These are phyloP conservation scores for Limonius californicus DNA, from an alignment of 1,140 invertebrate genomes.

Conservation along the genomic window DNA sequence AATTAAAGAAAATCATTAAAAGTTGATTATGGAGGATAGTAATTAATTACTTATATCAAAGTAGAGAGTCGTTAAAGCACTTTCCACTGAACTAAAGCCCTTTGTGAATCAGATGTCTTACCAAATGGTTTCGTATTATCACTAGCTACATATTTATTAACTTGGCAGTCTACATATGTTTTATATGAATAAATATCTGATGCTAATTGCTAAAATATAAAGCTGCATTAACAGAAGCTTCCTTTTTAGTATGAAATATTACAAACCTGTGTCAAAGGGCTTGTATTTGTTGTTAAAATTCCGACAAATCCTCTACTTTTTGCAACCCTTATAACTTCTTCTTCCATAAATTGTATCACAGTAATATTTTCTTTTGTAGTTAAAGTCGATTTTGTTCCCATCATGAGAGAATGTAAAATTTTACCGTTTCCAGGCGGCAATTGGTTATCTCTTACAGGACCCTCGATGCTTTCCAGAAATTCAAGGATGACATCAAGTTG, in stretches of 20 bases:
- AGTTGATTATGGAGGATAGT: too few relatives aligned
- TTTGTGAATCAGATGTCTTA: constrained; percentile 67
- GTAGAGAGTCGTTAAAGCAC: too few relatives aligned
- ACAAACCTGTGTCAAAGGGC: constrained; percentile 74
- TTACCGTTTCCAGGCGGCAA: constrained; percentile 64
- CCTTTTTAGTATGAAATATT: too few relatives aligned
- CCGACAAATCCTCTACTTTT: constrained; percentile 62
- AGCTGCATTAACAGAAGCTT: constrained; percentile 15
- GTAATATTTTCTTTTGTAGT: constrained; percentile 69
- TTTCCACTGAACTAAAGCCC: constrained; percentile 75
- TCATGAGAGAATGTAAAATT: constrained; percentile 81
- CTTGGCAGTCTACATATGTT: constrained; percentile 71
- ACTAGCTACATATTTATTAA: constrained; percentile 68
- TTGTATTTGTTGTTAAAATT: constrained; percentile 83
- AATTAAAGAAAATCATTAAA: too few relatives aligned
- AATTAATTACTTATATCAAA: too few relatives aligned
- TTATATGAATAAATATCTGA: constrained; percentile 74
- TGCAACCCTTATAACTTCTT: constrained; percentile 64
- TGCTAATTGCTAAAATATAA: constrained; percentile 66
- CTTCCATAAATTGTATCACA: constrained; percentile 73
- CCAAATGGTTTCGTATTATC: constrained; percentile 70
- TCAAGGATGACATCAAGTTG: constrained; percentile 71
- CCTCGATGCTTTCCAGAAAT: constrained; percentile 73
- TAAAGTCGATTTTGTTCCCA: constrained; percentile 66
- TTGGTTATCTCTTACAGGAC: constrained; percentile 60